Evolutionary conservation across 2,113 vertebrate species (phyloP).

Genomic region (Osmerus eperlanus): DNA sequence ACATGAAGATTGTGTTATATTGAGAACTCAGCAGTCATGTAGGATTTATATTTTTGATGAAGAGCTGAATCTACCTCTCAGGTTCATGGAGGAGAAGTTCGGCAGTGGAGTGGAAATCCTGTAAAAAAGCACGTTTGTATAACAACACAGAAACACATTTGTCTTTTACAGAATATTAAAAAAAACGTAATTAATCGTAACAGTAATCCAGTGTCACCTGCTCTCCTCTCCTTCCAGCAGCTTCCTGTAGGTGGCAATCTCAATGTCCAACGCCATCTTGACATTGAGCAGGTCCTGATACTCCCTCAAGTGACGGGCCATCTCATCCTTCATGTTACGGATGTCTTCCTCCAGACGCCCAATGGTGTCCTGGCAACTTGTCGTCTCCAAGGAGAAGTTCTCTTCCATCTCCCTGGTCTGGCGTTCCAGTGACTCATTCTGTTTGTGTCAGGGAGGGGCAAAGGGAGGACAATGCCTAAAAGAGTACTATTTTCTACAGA

Average conservation of each 20-base stretch:
- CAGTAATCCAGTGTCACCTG: conserved; percentile 70
- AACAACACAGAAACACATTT: no score
- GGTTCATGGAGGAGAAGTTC: conserved; percentile 83
- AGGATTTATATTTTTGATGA: background rate
- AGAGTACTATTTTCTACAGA: no score
- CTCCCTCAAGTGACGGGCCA: conserved; percentile 90
- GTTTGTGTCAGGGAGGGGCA: conserved; percentile 23
- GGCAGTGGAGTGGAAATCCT: conserved; percentile 88
- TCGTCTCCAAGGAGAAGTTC: conserved; percentile 83
- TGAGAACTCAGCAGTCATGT: background rate
- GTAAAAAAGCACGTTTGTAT: conserved; percentile 11
- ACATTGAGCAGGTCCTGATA: conserved; percentile 96
- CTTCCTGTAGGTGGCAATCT: conserved; percentile 97
- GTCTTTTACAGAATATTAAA: no score
- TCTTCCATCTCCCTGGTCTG: conserved; percentile 94
- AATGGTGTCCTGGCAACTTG: conserved; percentile 88
- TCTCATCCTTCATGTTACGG: conserved; percentile 96
- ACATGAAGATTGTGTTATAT: background rate
- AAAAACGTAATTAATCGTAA: no score
- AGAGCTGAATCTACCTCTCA: conserved; percentile 78
- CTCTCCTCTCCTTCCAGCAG: conserved; percentile 96
- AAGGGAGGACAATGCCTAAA: conserved; percentile 2
- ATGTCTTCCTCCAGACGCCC: conserved; percentile 90
- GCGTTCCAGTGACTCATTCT: conserved; percentile 94
- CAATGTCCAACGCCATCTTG: conserved; percentile 96